Conservation (phyloP, 2,888 invertebrate genomes). For the Agonum fuliginosum region DNA sequence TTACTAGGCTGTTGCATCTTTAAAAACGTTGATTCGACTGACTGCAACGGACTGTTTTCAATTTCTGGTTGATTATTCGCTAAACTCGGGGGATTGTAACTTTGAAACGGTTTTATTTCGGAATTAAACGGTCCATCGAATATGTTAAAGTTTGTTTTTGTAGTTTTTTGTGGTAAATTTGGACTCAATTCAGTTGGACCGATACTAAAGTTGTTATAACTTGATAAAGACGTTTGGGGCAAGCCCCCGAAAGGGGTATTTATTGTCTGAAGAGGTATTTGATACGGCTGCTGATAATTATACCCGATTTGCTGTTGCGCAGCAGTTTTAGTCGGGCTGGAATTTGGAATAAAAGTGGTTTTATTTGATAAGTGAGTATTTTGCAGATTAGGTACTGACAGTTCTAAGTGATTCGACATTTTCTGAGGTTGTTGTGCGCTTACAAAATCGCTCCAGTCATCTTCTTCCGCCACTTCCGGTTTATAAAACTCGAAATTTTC, state of each 20-base stretch:
- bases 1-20: slow-evolving; percentile 47
- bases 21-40: slow-evolving; percentile 47
- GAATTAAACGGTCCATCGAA: slow-evolving; percentile 40
- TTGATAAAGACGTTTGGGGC: slow-evolving; percentile 51
- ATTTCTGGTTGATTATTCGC: not conserved
- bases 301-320: slow-evolving; percentile 41
- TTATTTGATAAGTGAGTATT: slow-evolving; percentile 48
- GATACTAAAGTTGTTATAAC: slow-evolving; percentile 26
- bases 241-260: slow-evolving; percentile 53
- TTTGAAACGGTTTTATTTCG: slow-evolving; percentile 44
- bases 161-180: not conserved
- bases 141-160: slow-evolving; percentile 12
- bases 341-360: slow-evolving; percentile 31
- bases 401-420: slow-evolving; percentile 34
- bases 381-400: slow-evolving; percentile 52
- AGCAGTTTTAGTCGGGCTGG: slow-evolving; percentile 33
- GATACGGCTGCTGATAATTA: slow-evolving; percentile 49
- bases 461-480: slow-evolving; percentile 71
- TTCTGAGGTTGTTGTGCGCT: slow-evolving; percentile 67
- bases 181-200: slow-evolving; percentile 47
- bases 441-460: slow-evolving; percentile 79
- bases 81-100: not conserved
- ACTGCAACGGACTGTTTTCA: slow-evolving; percentile 2
- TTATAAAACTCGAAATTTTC: slow-evolving; percentile 68
- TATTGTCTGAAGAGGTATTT: slow-evolving; percentile 56